These are phyloP conservation scores for Gadopsis marmoratus DNA, from an alignment of 2,797 vertebrate species.

Conservation along the genomic window DNA sequence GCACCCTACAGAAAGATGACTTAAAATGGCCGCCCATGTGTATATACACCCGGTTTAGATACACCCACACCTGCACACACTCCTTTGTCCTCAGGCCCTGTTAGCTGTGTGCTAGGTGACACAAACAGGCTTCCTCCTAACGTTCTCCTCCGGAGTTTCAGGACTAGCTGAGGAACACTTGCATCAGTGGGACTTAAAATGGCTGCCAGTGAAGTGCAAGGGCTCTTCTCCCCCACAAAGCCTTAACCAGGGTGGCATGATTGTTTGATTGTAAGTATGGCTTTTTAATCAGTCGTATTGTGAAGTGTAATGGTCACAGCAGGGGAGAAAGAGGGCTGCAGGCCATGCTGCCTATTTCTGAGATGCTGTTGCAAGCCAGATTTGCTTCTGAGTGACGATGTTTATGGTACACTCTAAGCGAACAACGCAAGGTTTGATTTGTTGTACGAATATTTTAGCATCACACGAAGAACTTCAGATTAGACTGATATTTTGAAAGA, in stretches of 20 bases:
- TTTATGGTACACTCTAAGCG: constrained; percentile 12
- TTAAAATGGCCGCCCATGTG: constrained; percentile 77
- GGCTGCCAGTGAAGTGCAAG: constrained; percentile 74
- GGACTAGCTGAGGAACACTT: constrained; percentile 71
- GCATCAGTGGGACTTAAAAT: constrained; percentile 79
- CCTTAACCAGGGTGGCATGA: constrained; percentile 67
- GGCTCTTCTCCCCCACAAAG: constrained; percentile 61
- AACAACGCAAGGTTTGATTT: constrained; percentile 46
- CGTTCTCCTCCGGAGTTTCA: constrained; percentile 70
- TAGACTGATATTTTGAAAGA: constrained; percentile 59
- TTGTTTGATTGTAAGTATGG: constrained; percentile 78
- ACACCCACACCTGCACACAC: constrained; percentile 55
- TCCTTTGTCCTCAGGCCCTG: constrained; percentile 65
- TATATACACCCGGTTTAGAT: constrained; percentile 25
- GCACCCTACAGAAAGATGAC: constrained; percentile 73
- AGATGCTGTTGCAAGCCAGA: constrained; percentile 43
- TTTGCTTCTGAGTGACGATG: constrained; percentile 32
- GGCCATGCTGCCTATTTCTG: constrained; percentile 71
- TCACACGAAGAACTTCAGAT: constrained; percentile 48
- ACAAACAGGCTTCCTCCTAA: constrained; percentile 58
- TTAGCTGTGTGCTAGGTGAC: constrained; percentile 57
- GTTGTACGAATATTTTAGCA: constrained; percentile 46
- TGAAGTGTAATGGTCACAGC: constrained; percentile 75
- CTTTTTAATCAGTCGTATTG: constrained; percentile 83
- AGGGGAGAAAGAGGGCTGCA: constrained; percentile 64